Evolutionary conservation across 2,797 vertebrate species (phyloP), one percentile per base, ranked within the genome.

Genomic region (Podarcis siculus): DNA sequence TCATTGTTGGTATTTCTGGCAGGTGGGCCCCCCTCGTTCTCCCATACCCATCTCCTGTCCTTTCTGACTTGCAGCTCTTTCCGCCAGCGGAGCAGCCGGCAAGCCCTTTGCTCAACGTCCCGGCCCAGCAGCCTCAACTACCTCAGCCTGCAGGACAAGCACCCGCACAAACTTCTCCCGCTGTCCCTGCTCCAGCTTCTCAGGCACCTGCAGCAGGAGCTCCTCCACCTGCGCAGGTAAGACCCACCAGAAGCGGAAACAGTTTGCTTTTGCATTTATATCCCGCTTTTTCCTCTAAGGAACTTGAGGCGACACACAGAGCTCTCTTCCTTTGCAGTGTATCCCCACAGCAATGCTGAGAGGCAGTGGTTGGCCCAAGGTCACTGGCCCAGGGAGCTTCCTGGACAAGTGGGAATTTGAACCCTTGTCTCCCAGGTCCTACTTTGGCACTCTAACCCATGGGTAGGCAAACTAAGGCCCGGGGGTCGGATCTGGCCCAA

Each of bases 141-240:
- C 98, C 98, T 98, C 98, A 98, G 93, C 96, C 97, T 95, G 96
- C 97, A 83, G 97, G 97, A 89, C 98, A 97, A 91, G 94, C 77
- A 55, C 95, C 97, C 39, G 95, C 96, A 69, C 97, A 97, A 93
- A 96, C 97, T 23, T 66, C 93, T 90, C 97, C 94, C 87, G 92
- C 96, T 96, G 97, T 95, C 95, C 94, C 97, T 90, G 97, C 97
- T 86, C 90, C 96, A 86, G 83, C 97, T 88, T 93, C 92, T 92
- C 97, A 96, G 94, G 95, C 96, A 90, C 91, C 96, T 3, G 66
- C 58, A 21, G 58, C 58, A 61, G 58, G 93, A 86, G 93, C 95
- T 61, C 92, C 97, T 76, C 91, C 95, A 5, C 93, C 93, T 90
- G 94, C 95, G 55, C 96, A 97, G 97, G 97, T 97, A 84, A 93